Evolutionary conservation across 2,888 invertebrate genomes (phyloP), one percentile per base, ranked within the genome.

Genomic region (Meteorus cinctellus): DNA sequence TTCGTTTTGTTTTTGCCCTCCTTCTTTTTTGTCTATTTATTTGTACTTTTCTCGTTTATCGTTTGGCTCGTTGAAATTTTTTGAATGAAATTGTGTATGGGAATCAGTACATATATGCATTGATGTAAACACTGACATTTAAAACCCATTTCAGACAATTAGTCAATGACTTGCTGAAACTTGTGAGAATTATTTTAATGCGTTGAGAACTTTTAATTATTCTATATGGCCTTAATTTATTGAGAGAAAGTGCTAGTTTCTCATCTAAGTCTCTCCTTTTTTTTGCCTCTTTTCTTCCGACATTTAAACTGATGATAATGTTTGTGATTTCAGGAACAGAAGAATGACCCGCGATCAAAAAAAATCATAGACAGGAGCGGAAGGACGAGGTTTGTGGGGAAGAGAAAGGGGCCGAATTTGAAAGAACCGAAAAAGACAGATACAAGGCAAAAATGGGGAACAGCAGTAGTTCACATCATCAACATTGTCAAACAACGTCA

Each of bases 391-490:
- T 45, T 16, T 67, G 73, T 69, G 75, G 73, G 65, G 66, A 70
- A 77, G 70, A 55, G 63, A 68, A 70, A 45, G 31, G 36, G 60
- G 6, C n/a, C 55, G 51, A 74, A 72, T 69, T 41, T 41, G 2
- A 72, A 76, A 24, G 24, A 34, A 34, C 27, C 12, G 19, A 12
- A 60, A 60, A 4, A 72, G 63, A 45, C 67, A 63, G 34, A 66
- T 31, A 24, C 31, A 19, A 59, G 70, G 55, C n/a, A 66, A 82
- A 82, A 79, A 87, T 87, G 87, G 87, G 87, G 77, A 87, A 85
- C 81, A 85, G 83, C 80, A 83, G 84, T 65, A 86, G 84, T 79
- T 82, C 83, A 69, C 84, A 86, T 82, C 86, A 84, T 70, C 83
- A 83, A 74, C 82, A 83, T 59, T 80, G 76, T 79, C 77, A 27